Base-by-base conservation (phyloP, 2,797 vertebrate species). In the Ficedula albicollis region DNA sequence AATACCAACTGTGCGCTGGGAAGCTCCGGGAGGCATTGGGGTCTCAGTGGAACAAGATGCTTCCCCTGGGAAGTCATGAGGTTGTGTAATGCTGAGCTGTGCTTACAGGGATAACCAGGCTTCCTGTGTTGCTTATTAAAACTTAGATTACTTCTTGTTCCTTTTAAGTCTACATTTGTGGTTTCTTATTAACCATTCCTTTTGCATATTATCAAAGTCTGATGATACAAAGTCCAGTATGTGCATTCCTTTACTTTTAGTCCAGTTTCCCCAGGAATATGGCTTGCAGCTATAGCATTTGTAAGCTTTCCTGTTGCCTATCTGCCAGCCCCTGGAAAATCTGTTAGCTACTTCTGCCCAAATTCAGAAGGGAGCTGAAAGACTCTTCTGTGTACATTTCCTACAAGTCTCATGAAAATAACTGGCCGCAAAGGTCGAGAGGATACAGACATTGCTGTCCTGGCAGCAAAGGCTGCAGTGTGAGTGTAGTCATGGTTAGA, bases 111-210 rank as follows among this genome's bases (percentile, higher is more conserved):
- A 84, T 95, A 78, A 95, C 63, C 6, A 10, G 91, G 54, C 11
- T 82, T 93, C 88, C 87, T 64, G 44, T 70, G 64, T 63, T 86
- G 55, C 64, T 88, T 96, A 91, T 91, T 95, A 91, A 91, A 97
- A 96, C 62, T 78, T 56, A 73, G 41, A 87, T 89, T 74, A 82
- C 75, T 94, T 80, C 84, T 96, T 84, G 34, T 76, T 90, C 68
- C 70, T 91, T 93, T 93, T 81, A 95, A 86, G 86, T 89, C 77
- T 77, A 64, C 60, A 14, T 68, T 91, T 74, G 73, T 78, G 76
- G 81, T 72, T 96, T 94, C 88, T 95, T 86, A 91, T 96, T 95
- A 93, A 94, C 91, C 58, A 34, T 80, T 92, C 77, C 55, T 85
- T 92, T 34, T 70, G 79, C 46, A 52, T 87, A 89, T 90, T 96